Conservation (phyloP, 2,888 invertebrate species). For the Chorisops tibialis region DNA sequence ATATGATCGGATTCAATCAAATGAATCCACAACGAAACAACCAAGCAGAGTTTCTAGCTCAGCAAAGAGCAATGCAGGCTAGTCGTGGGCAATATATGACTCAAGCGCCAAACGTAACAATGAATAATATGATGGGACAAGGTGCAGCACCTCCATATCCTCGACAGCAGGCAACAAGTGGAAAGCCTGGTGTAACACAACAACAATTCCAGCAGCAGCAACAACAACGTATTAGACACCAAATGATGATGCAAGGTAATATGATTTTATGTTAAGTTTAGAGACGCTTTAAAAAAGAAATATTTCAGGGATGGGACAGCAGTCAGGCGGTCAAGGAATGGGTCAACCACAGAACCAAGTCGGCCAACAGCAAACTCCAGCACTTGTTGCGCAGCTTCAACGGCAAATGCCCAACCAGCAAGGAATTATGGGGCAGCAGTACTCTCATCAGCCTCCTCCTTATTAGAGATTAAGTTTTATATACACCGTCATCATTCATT, state of each 20-base stretch:
- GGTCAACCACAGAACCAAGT: conserved; percentile 48
- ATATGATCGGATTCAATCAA: conserved; percentile 48
- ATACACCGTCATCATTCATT: too few relatives aligned
- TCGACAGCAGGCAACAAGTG: conserved; percentile 53
- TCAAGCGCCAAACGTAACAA: conserved; percentile 80
- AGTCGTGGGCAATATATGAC: conserved; percentile 50
- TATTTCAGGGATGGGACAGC: conserved; percentile 44
- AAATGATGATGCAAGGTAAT: conserved; percentile 57
- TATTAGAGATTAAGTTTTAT: conserved; percentile 36
- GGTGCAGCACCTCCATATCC: conserved; percentile 79
- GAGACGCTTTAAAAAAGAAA: not conserved
- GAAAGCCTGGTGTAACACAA: conserved; percentile 46
- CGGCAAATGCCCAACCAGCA: conserved; percentile 55
- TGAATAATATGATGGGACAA: conserved; percentile 59
- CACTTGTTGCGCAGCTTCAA: conserved; percentile 64
- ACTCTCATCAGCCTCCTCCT: conserved; percentile 52
- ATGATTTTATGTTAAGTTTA: too few relatives aligned
- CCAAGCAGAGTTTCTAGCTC: conserved; percentile 47
- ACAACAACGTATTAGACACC: conserved; percentile 66
- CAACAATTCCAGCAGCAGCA: conserved; percentile 45
- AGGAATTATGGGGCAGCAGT: conserved; percentile 49
- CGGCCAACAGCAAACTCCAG: conserved; percentile 59
- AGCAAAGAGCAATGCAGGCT: conserved; percentile 43
- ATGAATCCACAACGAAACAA: conserved; percentile 47
- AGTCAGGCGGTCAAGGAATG: conserved; percentile 43